phyloP scores from a whole-genome alignment of 1,140 invertebrate species.

The Charaxes varanes region DNA sequence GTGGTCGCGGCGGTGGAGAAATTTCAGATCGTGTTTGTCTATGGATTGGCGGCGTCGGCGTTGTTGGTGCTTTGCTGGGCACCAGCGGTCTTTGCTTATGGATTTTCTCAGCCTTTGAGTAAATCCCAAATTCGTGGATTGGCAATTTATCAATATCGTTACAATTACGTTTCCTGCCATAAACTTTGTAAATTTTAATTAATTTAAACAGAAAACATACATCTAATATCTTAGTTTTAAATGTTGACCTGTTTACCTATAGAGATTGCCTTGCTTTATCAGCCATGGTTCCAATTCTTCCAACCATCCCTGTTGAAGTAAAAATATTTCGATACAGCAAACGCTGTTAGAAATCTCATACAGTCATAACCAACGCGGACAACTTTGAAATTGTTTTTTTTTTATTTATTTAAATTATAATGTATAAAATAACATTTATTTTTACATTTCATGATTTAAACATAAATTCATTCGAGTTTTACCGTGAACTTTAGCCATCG shows the following conservation, averaged over 20 bases:
- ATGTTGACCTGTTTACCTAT: slow-evolving; percentile 50
- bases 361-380: too few species aligned
- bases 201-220: neutral
- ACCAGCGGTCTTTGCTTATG: slow-evolving; percentile 30
- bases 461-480: too few species aligned
- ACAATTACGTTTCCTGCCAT: slow-evolving; percentile 41
- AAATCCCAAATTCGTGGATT: slow-evolving; percentile 48
- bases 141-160: slow-evolving; percentile 48
- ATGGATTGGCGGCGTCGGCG: slow-evolving; percentile 38
- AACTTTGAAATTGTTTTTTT: too few species aligned
- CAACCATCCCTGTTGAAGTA: slow-evolving; percentile 46
- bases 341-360: neutral
- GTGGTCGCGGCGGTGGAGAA: slow-evolving; percentile 27
- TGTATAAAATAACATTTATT: too few species aligned
- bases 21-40: slow-evolving; percentile 28
- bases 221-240: neutral
- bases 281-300: slow-evolving; percentile 60
- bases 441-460: too few species aligned
- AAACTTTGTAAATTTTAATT: slow-evolving; percentile 31
- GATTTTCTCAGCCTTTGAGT: slow-evolving; percentile 49
- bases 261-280: slow-evolving; percentile 57
- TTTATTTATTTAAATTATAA: too few species aligned
- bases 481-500: too few species aligned
- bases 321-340: neutral
- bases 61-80: slow-evolving; percentile 37